phyloP scores from a whole-genome alignment of 2,113 vertebrate species.

The Microcebus jonahi region DNA sequence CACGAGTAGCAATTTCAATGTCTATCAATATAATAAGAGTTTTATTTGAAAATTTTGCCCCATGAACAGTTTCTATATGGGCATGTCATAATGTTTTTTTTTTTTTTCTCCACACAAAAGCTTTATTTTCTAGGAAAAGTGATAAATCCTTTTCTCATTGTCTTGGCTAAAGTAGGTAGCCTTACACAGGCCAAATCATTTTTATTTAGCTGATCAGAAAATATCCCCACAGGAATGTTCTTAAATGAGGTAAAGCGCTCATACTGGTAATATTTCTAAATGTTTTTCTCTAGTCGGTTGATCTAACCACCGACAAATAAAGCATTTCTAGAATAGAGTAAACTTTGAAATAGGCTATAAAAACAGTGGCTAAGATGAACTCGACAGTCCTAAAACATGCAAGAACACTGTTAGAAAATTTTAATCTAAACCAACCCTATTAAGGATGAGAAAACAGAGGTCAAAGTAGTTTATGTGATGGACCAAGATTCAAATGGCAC shows the following conservation, averaged over 20 bases:
- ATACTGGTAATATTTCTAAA: not conserved
- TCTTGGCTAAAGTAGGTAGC: conserved; percentile 42
- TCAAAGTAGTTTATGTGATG: not conserved
- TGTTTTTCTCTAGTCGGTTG: not conserved
- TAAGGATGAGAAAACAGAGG: not conserved
- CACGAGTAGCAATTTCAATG: conserved; percentile 34
- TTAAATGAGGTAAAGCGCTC: not conserved
- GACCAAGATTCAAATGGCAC: not conserved
- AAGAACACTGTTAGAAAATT: not conserved
- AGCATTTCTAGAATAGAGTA: not conserved
- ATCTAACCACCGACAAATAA: not conserved
- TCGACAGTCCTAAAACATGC: not conserved
- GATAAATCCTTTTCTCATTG: conserved; percentile 13
- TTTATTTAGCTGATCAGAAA: conserved; percentile 52
- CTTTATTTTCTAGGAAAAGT: conserved; percentile 8
- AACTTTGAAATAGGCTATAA: not conserved
- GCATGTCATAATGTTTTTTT: conserved; percentile 10
- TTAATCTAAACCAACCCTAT: not conserved
- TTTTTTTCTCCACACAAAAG: not conserved
- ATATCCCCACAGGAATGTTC: not conserved
- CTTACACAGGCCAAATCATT: not conserved
- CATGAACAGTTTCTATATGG: conserved; percentile 8
- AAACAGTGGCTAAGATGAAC: not conserved
- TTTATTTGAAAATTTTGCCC: conserved; percentile 60
- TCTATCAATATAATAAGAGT: conserved; percentile 66